Percentiles rank a stretch among this genome's conserved stretches.
These are phyloP conservation scores for Phyllostomus hastatus DNA, from an alignment of 2,113 vertebrate genomes.

Conservation along the genomic window DNA sequence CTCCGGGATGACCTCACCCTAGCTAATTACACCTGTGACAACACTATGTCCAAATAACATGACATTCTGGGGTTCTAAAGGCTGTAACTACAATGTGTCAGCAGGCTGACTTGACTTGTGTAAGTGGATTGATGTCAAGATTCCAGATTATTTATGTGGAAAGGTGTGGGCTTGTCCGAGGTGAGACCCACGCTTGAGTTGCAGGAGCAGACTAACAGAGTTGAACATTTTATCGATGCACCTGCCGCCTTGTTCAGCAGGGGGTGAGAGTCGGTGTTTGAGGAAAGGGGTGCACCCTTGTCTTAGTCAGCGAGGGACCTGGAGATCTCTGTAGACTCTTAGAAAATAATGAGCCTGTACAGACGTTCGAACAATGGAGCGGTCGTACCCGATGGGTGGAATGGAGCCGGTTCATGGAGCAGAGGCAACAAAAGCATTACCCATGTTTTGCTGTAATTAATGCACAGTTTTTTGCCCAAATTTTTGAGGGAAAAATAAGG, in stretches of 20 bases:
- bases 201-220: background rate
- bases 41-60: background rate
- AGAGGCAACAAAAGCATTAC: background rate
- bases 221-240: background rate
- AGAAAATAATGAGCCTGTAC: background rate
- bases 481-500: too few species aligned
- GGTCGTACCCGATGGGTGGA: rapidly evolving
- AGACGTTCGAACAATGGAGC: background rate
- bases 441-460: too few species aligned
- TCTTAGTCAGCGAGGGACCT: background rate
- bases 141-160: background rate
- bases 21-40: background rate
- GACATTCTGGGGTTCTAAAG: background rate
- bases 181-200: background rate
- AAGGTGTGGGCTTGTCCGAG: background rate
- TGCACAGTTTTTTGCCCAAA: too few species aligned
- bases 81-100: background rate
- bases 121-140: background rate
- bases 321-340: background rate
- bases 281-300: background rate
- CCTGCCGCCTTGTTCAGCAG: too few species aligned
- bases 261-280: background rate
- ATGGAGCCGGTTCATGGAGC: background rate
- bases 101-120: background rate
- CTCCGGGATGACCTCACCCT: background rate